Conservation (phyloP, 2,888 invertebrate species). For the Nebria brevicollis region DNA sequence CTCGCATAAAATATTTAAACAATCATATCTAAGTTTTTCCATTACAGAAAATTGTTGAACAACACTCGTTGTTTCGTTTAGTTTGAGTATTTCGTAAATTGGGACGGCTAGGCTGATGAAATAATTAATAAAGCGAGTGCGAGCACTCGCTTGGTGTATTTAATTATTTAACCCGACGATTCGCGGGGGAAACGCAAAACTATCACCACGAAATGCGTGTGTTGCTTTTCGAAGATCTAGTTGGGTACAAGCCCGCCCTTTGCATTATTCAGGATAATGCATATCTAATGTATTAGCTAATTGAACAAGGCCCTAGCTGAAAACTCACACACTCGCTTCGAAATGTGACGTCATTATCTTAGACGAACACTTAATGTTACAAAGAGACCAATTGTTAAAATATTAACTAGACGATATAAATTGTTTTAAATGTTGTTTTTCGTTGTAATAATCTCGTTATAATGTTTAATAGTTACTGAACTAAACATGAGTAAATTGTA, state of each 20-base stretch:
- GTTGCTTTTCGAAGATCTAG: not conserved
- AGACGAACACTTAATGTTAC: not conserved
- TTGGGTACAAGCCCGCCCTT: not conserved
- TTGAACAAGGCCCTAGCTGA: slow-evolving; percentile 26
- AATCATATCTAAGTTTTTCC: not conserved
- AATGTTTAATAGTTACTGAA: not conserved
- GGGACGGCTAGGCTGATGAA: not conserved
- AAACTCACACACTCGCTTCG: not conserved
- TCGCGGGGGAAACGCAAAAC: slow-evolving; percentile 13
- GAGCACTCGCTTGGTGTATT: not conserved
- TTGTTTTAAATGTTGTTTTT: too few species aligned
- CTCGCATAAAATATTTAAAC: not conserved
- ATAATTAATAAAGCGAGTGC: not conserved
- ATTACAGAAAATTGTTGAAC: not conserved
- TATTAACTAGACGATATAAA: not conserved
- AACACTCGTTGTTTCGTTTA: too few species aligned
- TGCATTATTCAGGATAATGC: slow-evolving; percentile 42
- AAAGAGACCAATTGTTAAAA: not conserved
- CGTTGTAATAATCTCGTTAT: too few species aligned
- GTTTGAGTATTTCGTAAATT: not conserved
- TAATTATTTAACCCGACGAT: not conserved
- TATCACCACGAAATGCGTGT: slow-evolving; percentile 11
- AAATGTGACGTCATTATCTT: not conserved
- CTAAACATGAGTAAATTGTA: not conserved
- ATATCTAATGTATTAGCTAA: slow-evolving; percentile 41